Base-by-base conservation (phyloP, 2,113 vertebrate genomes). In the Limanda limanda region DNA sequence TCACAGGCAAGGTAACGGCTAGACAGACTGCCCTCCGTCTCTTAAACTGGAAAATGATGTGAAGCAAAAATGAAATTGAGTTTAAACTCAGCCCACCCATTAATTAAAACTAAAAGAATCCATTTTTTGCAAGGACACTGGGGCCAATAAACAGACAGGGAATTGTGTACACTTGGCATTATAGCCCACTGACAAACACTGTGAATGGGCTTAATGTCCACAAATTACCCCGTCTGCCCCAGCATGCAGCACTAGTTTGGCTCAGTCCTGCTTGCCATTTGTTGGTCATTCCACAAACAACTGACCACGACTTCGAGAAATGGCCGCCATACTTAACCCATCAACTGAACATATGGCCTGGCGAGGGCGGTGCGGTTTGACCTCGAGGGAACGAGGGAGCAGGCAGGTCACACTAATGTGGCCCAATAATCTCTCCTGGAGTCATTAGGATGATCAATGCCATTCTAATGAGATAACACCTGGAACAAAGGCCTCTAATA, bases 401-500 rank as follows among this genome's bases (percentile, higher is more conserved):
- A 77, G 68, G 56, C 69, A 6, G 91, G 89, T 92, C 88, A 89
- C 74, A 75, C 83, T 91, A 88, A 87, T 88, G 86, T 86, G 78
- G 84, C 89, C 91, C 91, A 91, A 91, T 90, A 90, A 92, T 92
- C 80, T 92, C 84, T 89, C 81, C 78, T 55, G 14, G 77, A 88
- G 70, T 85, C 89, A 90, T 93, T 92, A 94, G 67, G 77, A 92
- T 93, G 92, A 95, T 93, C 90, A 93, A 94, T 92, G 85, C 86
- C 66, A 88, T 91, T 92, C 82, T 92, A 91, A 94, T 93, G 91
- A 93, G 88, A 92, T 89, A 94, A 94, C 90, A 93, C 92, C 94
- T 94, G 94, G 93, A 93, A 94, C 90, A 93, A 93, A 93, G 88
- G 82, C 52, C 71, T 56, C 89, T 94, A 94, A 95, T 92, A 91